phyloP scores from a whole-genome alignment of 2,113 vertebrate genomes.

The Rhinopithecus roxellana region DNA sequence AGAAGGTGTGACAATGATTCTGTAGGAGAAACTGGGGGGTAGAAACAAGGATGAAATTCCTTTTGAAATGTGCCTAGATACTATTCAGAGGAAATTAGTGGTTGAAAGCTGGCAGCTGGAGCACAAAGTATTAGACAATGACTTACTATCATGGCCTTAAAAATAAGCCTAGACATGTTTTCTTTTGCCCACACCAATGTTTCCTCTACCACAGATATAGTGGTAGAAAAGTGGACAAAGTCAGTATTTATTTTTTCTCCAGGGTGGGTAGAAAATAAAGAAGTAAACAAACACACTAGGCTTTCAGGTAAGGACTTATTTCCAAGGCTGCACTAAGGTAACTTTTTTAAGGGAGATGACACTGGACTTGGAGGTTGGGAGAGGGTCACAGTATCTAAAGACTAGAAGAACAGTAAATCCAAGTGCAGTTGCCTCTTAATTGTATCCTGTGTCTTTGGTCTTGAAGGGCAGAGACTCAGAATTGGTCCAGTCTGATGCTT shows the following conservation, averaged over 20 bases:
- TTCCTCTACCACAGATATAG: not conserved
- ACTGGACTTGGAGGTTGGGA: not conserved
- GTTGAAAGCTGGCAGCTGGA: not conserved
- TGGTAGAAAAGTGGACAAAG: not conserved
- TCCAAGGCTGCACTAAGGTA: not conserved
- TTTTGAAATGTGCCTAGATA: not conserved
- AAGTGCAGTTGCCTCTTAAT: not conserved
- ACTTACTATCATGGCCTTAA: not conserved
- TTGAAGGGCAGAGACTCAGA: conserved; percentile 67
- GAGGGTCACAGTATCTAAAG: not conserved
- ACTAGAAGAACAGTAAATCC: conserved; percentile 33
- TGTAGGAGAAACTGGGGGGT: not conserved
- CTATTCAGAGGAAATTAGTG: not conserved
- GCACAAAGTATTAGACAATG: not conserved
- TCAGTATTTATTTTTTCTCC: not conserved
- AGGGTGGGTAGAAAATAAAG: not conserved
- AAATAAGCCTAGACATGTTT: not conserved
- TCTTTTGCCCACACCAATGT: not conserved
- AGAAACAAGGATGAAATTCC: not conserved
- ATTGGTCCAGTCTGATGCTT: conserved; percentile 70
- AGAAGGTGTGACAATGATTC: not conserved
- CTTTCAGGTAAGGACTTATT: not conserved
- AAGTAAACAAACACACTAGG: not conserved
- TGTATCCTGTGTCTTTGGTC: conserved; percentile 38
- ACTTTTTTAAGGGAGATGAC: not conserved